Evolutionary conservation across 2,113 vertebrate genomes (phyloP), one percentile per base, ranked within the genome.

Genomic region (Tautogolabrus adspersus): DNA sequence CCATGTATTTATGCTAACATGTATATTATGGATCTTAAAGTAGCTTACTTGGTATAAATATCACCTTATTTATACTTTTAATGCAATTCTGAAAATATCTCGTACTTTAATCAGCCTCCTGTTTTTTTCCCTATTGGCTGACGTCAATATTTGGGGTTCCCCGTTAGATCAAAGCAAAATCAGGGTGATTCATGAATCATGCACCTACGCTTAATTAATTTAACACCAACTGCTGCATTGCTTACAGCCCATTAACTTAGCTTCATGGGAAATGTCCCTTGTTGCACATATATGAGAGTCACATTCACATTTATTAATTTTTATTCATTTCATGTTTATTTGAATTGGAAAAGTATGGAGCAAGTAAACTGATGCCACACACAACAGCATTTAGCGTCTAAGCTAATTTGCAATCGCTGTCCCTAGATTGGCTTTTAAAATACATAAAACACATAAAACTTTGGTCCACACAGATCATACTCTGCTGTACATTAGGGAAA

Each of bases 401-500:
- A 34, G 30, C 30, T 34, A 34, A 34, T 34, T 34, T 34, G 30
- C 30, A 34, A 34, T 34, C 1, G 1, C 6, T 6, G 30, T 34
- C 30, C 30, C 30, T 34, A 3, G 5, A 34, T 34, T 1, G 30
- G 30, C 30, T 34, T 34, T 34, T 26, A 6, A 34, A 34, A 34
- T 34, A 34, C 30, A 34, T 6, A 34, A 6, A 34, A 6, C 6
- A 34, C 30, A 34, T 34, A 34, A 34, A 34, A 6, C 4, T 6
- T 34, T 34, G 30, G 30, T 66, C 46, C 22, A 70, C 26, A 40
- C 18, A 12, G 44, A 70, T 62, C 23, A 26, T 56, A n/a, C 79
- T 65, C 46, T 13, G 37, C 40, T 12, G 18, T 57, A 70, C 30
- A 64, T 80, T 68, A 70, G 37, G 8, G 18, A 81, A 77, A 44